phyloP scores from a whole-genome alignment of 2,888 invertebrate species.

The Tolmerus cingulatus region DNA sequence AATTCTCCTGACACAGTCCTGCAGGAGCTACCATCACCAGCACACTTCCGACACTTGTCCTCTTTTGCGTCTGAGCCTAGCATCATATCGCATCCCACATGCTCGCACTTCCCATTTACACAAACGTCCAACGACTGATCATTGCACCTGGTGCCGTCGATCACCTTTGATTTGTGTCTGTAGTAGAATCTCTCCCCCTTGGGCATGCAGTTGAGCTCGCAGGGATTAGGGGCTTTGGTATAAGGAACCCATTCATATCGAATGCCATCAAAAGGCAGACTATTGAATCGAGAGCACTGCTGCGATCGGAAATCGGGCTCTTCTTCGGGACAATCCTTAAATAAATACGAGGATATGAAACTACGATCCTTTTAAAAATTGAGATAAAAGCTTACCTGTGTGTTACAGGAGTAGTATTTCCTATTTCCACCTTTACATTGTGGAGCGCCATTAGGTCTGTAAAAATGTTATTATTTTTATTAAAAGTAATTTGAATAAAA shows the following conservation, averaged over 20 bases:
- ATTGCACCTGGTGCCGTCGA: constrained; percentile 84
- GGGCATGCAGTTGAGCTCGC: constrained; percentile 96
- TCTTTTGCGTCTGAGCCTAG: constrained; percentile 85
- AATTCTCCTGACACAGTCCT: constrained; percentile 78
- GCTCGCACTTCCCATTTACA: constrained; percentile 91
- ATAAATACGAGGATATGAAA: constrained; percentile 41
- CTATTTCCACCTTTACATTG: constrained; percentile 80
- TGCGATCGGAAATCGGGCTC: constrained; percentile 83
- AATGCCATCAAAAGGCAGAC: constrained; percentile 80
- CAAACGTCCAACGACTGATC: constrained; percentile 89
- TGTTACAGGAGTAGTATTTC: constrained; percentile 90
- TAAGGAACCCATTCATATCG: constrained; percentile 90
- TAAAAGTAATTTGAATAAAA: neutral
- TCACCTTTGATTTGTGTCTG: constrained; percentile 80
- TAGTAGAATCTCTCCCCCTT: constrained; percentile 90
- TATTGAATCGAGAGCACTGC: constrained; percentile 89
- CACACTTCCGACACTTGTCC: constrained; percentile 91
- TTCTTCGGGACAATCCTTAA: constrained; percentile 80
- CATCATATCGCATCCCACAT: constrained; percentile 95
- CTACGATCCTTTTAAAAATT: neutral
- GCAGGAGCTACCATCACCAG: constrained; percentile 90
- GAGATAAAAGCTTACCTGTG: constrained; percentile 69
- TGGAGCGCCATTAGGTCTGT: constrained; percentile 69
- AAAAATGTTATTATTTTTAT: neutral
- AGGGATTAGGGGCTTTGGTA: constrained; percentile 85